Conservation (phyloP, 2,888 invertebrate genomes). For the Phaedon cochleariae region DNA sequence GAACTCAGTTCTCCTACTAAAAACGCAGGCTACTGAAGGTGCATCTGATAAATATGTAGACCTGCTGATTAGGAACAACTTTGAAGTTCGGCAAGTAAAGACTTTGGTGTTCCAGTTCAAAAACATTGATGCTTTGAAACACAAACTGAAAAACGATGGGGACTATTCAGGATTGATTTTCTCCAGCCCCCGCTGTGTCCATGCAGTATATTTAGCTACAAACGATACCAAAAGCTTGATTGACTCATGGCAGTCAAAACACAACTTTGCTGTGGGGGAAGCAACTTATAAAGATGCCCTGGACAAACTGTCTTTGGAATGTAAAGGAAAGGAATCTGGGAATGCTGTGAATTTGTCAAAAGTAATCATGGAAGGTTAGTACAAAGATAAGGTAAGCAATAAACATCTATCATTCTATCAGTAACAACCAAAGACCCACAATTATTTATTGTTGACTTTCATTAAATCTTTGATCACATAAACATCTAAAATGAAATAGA, state of each 20-base stretch:
- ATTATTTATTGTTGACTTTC: too few species aligned
- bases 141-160: slow-evolving; percentile 61
- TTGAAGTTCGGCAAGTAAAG: slow-evolving; percentile 63
- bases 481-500: too few species aligned
- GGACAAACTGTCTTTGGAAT: slow-evolving; percentile 61
- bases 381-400: not conserved
- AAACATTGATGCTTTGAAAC: slow-evolving; percentile 60
- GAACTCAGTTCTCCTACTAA: slow-evolving; percentile 55
- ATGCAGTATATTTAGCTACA: slow-evolving; percentile 62
- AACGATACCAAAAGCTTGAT: slow-evolving; percentile 41
- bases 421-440: too few species aligned
- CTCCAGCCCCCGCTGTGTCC: slow-evolving; percentile 67
- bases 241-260: slow-evolving; percentile 46
- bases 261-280: slow-evolving; percentile 63
- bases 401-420: too few species aligned
- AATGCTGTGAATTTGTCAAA: slow-evolving; percentile 66
- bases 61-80: slow-evolving; percentile 60
- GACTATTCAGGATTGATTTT: slow-evolving; percentile 65
- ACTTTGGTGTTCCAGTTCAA: slow-evolving; percentile 65
- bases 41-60: slow-evolving; percentile 62
- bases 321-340: slow-evolving; percentile 65
- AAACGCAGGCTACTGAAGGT: slow-evolving; percentile 52
- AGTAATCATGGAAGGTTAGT: slow-evolving; percentile 62
- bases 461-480: too few species aligned
- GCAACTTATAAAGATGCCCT: slow-evolving; percentile 63